Base-by-base conservation (phyloP, 2,113 vertebrate species). In the Poeciliopsis retropinna region DNA sequence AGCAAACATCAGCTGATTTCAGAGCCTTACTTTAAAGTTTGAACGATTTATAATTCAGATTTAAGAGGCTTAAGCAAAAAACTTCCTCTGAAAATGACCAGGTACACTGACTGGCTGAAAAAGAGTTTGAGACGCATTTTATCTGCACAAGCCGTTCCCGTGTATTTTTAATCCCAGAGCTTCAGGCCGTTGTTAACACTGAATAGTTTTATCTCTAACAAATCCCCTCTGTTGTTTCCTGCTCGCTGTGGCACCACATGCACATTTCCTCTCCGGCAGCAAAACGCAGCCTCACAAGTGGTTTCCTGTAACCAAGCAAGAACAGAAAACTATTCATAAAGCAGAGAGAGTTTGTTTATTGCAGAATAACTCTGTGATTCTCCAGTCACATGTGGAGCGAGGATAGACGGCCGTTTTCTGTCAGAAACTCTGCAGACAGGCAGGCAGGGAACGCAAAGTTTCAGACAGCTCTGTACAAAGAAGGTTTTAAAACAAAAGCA, bases 281-380 rank as follows among this genome's bases (percentile, higher is more conserved):
- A 44, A 74, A 70, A 62, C 47, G 5, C 17, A n/a, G 51, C 65
- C 29, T 27, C 70, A 77, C 73, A 73, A 70, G 27, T 60, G 47
- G 22, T 66, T 77, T 65, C 19, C 70, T 73, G 78, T 63, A 28
- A 81, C 31, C 79, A 87, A 15, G 61, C 60, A 15, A 28, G 41
- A 71, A 80, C 64, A 64, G 39, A 37, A 39, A 64, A 28, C 57
- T 64, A 69, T 71, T 81, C 72, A 34, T 63, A 47, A 34, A 72
- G 65, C 31, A 34, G 34, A 0, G 39, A 44, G n/a, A 2, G 25
- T 29, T 32, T 73, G 54, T 72, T 65, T 8, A 30, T 5, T 10
- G 44, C 14, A 6, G 22, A 29, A 65, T 30, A 60, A 22, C 76
- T 70, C 72, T n/a, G 60, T 25, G 34, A 28, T 32, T 37, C 27